Evolutionary conservation across 2,797 vertebrate species (phyloP).

Genomic region (Dendrocincla tyrannina): DNA sequence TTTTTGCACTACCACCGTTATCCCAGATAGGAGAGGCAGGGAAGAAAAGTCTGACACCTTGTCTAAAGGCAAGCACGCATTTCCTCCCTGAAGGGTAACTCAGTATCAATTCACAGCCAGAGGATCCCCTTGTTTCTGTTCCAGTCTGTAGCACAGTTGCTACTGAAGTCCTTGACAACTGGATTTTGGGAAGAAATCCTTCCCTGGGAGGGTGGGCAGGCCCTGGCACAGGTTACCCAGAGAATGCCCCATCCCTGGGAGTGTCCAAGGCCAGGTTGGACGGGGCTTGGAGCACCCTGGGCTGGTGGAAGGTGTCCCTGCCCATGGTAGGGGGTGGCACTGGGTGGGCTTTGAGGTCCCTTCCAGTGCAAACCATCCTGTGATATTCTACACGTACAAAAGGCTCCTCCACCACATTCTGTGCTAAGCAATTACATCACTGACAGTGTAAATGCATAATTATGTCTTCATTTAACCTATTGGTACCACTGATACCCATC

Average conservation of each 20-base stretch:
- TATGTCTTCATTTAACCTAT: neutral
- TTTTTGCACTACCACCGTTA: neutral
- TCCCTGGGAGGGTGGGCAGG: neutral
- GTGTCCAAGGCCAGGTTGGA: neutral
- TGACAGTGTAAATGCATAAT: neutral
- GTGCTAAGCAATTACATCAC: neutral
- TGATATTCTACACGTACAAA: accelerated
- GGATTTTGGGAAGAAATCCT: neutral
- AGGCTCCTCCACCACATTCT: neutral
- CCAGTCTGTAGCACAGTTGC: neutral
- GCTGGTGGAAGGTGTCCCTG: neutral
- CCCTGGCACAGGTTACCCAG: neutral
- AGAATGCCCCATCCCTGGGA: neutral
- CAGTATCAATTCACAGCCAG: neutral
- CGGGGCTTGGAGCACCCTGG: neutral
- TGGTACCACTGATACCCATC: accelerated
- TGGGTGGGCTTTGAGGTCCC: accelerated
- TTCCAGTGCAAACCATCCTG: neutral
- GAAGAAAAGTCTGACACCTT: neutral
- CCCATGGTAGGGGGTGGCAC: neutral
- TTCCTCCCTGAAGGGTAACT: neutral
- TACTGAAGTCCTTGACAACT: neutral
- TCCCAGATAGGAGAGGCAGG: neutral
- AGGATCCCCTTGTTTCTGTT: neutral
- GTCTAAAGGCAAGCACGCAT: neutral